phyloP scores from a whole-genome alignment of 2,888 invertebrate genomes.

The Cistogaster globosa region DNA sequence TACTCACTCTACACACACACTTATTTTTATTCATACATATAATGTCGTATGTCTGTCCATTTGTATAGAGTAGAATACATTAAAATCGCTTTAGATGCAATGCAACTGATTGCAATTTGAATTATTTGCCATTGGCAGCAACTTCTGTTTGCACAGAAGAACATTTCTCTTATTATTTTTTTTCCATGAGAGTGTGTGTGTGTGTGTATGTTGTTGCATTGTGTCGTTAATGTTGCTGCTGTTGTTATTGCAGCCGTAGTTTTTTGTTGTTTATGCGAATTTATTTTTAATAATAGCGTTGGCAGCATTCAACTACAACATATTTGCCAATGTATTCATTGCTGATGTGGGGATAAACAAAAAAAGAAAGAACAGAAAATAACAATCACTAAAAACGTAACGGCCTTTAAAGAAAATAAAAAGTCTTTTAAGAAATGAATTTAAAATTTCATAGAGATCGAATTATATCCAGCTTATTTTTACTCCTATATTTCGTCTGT shows the following conservation, averaged over 20 bases:
- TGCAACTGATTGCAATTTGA: constrained; percentile 71
- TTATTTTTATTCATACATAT: not conserved
- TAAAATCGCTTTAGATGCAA: constrained; percentile 71
- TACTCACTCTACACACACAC: too few species aligned
- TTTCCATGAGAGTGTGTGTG: not conserved
- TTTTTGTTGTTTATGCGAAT: constrained; percentile 47
- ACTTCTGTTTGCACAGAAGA: constrained; percentile 68
- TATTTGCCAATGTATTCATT: constrained; percentile 61
- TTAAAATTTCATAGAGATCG: constrained; percentile 33
- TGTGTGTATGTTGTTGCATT: not conserved
- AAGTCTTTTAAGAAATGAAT: constrained; percentile 51
- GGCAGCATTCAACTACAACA: constrained; percentile 51
- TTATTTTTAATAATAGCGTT: constrained; percentile 68
- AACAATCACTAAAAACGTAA: constrained; percentile 38
- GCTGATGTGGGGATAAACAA: constrained; percentile 60
- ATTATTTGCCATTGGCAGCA: constrained; percentile 72
- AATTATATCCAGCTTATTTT: not conserved
- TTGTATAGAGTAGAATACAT: constrained; percentile 42
- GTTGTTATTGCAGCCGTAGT: constrained; percentile 1
- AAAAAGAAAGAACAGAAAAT: not conserved
- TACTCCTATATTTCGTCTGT: constrained; percentile 15
- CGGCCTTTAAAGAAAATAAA: constrained; percentile 51
- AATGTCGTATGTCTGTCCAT: constrained; percentile 9
- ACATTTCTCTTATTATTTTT: constrained; percentile 21
- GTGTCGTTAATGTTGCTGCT: too few species aligned